These are phyloP conservation scores for Bubo blakistoni DNA, from an alignment of 2,113 vertebrate genomes.

Conservation along the genomic window DNA sequence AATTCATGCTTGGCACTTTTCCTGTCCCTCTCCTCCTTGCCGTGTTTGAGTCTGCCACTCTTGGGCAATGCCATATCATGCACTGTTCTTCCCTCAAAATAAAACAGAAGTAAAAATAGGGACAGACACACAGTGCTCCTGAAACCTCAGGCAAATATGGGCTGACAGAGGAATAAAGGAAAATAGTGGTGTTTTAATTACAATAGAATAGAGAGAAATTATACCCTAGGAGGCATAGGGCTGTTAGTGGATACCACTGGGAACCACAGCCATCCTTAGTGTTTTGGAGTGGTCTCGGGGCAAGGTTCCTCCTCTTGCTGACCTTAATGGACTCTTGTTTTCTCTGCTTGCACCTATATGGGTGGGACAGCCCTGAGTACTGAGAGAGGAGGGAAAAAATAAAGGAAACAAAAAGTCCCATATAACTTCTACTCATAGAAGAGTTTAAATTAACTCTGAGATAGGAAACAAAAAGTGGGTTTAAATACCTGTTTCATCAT, in stretches of 20 bases:
- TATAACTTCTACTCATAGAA: background rate
- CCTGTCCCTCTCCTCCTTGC: conserved; percentile 2
- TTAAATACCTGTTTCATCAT: background rate
- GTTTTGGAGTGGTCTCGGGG: background rate
- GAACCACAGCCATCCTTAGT: background rate
- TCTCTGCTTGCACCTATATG: background rate
- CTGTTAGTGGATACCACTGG: background rate
- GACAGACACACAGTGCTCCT: background rate
- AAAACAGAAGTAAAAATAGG: background rate
- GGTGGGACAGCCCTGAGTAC: background rate
- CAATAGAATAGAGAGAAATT: background rate
- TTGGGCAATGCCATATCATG: rapidly evolving
- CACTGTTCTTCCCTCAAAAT: background rate
- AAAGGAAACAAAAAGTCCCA: background rate
- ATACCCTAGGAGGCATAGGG: background rate
- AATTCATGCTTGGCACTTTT: conserved; percentile 58
- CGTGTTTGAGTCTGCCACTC: background rate
- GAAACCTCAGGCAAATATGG: background rate
- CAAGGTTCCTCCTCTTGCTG: background rate
- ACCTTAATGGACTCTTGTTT: background rate
- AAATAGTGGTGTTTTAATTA: background rate
- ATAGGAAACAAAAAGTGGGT: background rate
- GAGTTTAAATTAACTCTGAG: background rate
- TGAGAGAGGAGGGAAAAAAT: background rate
- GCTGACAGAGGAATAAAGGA: background rate